phyloP scores from a whole-genome alignment of 2,888 invertebrate species.

The Heliconius hortense region DNA sequence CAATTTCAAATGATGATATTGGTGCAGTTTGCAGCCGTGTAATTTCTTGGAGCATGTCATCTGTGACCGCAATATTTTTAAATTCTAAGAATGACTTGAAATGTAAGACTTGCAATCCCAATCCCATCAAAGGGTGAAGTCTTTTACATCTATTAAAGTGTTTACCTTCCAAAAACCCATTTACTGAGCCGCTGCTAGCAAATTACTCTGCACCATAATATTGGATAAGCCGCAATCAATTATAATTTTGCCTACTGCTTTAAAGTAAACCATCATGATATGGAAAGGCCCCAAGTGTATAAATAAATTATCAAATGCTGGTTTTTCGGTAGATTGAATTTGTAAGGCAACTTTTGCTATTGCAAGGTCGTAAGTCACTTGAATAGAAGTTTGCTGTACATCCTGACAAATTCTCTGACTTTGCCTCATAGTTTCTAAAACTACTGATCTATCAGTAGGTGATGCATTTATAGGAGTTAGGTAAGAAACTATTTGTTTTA shows the following conservation, averaged over 20 bases:
- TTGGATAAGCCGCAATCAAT: constrained; percentile 45
- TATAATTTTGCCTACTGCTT: constrained; percentile 50
- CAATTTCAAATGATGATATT: constrained; percentile 31
- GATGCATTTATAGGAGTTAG: too few relatives aligned
- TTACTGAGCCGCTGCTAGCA: constrained; percentile 49
- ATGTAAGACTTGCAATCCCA: constrained; percentile 40
- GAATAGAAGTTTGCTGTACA: too few relatives aligned
- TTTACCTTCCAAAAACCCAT: constrained; percentile 50
- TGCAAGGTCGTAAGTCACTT: too few relatives aligned
- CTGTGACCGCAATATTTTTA: constrained; percentile 28
- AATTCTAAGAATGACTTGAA: constrained; percentile 38
- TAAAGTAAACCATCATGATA: constrained; percentile 48
- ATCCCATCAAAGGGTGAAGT: constrained; percentile 40
- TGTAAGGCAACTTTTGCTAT: too few relatives aligned
- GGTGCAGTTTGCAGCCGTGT: constrained; percentile 17
- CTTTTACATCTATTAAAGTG: constrained; percentile 51
- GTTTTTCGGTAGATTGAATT: too few relatives aligned
- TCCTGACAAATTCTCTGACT: too few relatives aligned
- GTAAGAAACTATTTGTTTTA: too few relatives aligned
- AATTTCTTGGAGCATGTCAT: constrained; percentile 35
- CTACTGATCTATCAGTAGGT: too few relatives aligned
- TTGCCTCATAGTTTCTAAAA: too few relatives aligned
- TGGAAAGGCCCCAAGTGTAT: constrained; percentile 49
- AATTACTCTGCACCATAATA: constrained; percentile 46
- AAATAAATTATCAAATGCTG: constrained; percentile 21